Evolutionary conservation across 2,888 invertebrate genomes (phyloP), one percentile per base, ranked within the genome.

Genomic region (Anaspis maculata): DNA sequence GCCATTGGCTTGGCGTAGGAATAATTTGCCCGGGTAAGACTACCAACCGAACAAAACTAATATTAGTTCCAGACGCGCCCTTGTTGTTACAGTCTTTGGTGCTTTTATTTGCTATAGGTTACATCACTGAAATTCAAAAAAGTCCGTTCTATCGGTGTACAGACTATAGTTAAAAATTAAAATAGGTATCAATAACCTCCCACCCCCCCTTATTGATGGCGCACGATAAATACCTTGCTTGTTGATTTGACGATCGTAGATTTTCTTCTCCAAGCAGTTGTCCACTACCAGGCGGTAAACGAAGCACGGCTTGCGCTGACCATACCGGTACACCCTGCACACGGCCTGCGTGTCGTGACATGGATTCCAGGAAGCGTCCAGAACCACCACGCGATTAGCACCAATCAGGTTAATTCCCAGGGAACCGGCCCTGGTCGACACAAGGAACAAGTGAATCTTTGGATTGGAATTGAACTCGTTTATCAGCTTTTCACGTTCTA

Each of bases 331-430:
- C 23, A 97, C 94, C 48, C 97, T 72, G 62, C 97, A 97, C 9
- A 98, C 95, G 15, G 97, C 97, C 70, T 92, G 92, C 0, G 91
- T 90, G 59, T 96, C 96, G 57, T 98, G 97, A 59, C 97, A 97
- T 1, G 97, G 97, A 70, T 98, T 98, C 96, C 97, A 98, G 22
- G 92, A 94, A 9, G 97, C 96, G 64, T 98, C 98, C 56, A 97
- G 85, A 28, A 98, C 94, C 24, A 96, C 85, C 3, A 97, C 97
- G 16, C 98, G 75, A 67, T 96, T 97, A 0, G 98, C 98, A 10
- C 96, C 95, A 12, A 95, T 88, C 42, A 98, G 73, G 69, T 98
- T 98, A 45, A 98, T 96, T 5, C 98, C 98, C 16, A 96, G 69
- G 9, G 94, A 95, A 1, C 96, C 96, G 21, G 96, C 96, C 49